Evolutionary conservation across 2,888 invertebrate genomes (phyloP).

Genomic region (Perdita meconis): DNA sequence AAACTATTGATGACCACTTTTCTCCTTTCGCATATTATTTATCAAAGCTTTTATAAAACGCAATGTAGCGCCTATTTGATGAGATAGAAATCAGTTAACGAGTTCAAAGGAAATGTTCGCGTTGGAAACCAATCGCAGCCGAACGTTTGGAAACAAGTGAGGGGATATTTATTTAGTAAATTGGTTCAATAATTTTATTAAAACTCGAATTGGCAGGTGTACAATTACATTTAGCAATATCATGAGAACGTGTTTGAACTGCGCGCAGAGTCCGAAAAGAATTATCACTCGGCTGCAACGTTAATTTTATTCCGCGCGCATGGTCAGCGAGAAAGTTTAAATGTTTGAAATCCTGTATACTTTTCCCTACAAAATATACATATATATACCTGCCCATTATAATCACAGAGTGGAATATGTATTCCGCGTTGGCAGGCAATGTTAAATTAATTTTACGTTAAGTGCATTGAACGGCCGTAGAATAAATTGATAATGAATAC

Average conservation of each 20-base stretch:
- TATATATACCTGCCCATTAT: no score
- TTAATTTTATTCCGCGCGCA: conserved; percentile 30
- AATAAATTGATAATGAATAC: not conserved
- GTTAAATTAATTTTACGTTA: conserved; percentile 18
- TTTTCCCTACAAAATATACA: conserved; percentile 21
- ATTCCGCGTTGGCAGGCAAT: not conserved
- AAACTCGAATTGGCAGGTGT: conserved; percentile 5
- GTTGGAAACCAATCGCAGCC: not conserved
- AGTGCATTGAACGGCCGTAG: not conserved
- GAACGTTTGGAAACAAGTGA: not conserved
- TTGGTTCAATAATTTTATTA: conserved; percentile 24
- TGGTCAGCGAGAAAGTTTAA: conserved; percentile 3
- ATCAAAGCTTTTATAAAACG: no score
- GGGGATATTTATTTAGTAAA: not conserved
- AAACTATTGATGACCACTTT: no score
- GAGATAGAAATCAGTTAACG: no score
- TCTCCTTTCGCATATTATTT: no score
- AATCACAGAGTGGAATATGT: conserved; percentile 23
- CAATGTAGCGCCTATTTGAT: no score
- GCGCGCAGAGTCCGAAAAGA: not conserved
- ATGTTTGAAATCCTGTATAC: conserved; percentile 8
- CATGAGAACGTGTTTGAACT: conserved; percentile 16
- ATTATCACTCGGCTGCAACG: conserved; percentile 10
- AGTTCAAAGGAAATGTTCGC: not conserved
- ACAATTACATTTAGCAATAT: conserved; percentile 25